These are phyloP conservation scores for Hypsopygia costalis DNA, from an alignment of 2,888 invertebrate species.

Conservation along the genomic window DNA sequence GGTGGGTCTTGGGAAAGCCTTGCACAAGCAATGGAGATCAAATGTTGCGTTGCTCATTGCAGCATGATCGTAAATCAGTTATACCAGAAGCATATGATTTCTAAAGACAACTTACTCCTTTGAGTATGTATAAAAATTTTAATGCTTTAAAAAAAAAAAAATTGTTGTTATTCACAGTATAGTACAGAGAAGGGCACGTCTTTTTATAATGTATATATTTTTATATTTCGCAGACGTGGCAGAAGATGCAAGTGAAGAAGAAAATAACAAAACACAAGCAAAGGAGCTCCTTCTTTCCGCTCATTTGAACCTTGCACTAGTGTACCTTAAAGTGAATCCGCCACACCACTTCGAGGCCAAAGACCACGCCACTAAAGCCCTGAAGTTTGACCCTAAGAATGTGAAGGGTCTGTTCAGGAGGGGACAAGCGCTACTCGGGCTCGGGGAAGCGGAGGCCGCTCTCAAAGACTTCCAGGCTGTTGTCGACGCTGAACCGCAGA, in stretches of 20 bases:
- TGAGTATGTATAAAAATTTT: no score
- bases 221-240: conserved; percentile 54
- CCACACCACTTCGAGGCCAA: conserved; percentile 84
- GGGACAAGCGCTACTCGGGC: conserved; percentile 88
- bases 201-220: no score
- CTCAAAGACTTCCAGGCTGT: conserved; percentile 88
- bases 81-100: no score
- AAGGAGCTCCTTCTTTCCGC: conserved; percentile 83
- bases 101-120: no score
- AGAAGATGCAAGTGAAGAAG: conserved; percentile 38
- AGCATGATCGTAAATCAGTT: no score
- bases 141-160: no score
- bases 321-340: conserved; percentile 87
- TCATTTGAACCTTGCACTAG: conserved; percentile 90
- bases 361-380: conserved; percentile 87
- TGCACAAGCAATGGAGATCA: no score
- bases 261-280: conserved; percentile 39
- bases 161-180: no score
- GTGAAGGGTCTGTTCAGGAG: conserved; percentile 95
- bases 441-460: conserved; percentile 90
- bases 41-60: no score
- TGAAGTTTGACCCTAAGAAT: conserved; percentile 87
- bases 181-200: no score
- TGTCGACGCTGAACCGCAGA: conserved; percentile 89
- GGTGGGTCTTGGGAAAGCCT: no score